Base-by-base conservation (phyloP, 2,113 vertebrate species). In the Silurus asotus region DNA sequence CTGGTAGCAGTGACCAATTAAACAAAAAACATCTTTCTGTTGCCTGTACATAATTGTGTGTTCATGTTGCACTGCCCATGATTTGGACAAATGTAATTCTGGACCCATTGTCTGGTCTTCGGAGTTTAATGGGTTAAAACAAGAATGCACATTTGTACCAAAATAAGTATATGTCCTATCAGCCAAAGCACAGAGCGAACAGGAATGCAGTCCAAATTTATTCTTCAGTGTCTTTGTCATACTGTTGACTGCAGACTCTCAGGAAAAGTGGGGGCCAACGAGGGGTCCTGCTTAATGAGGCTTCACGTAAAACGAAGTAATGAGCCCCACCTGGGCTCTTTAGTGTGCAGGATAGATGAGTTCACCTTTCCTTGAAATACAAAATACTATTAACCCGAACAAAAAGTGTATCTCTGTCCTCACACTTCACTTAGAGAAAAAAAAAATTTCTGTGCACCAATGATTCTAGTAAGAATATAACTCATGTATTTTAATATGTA, bases 211-310 rank as follows among this genome's bases (percentile, higher is more conserved):
- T 69, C n/a, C 13, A 69, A 62, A 67, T 65, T 67, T 65, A 75
- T 64, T 17, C 28, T 83, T 87, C 80, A 87, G 59, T 83, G 45
- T 58, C 67, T 81, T 74, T 25, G 72, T 87, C 80, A 87, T 67
- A 83, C 20, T 77, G 86, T 58, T 86, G 78, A 72, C 70, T 67
- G 61, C 59, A 87, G 80, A 64, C 72, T 87, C 86, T 82, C 70
- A 77, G 81, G 70, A 65, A 76, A 76, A 56, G 49, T 75, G 72
- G 15, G 80, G 79, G 80, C 70, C 86, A 87, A 58, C 20, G 10
- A 87, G 86, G 86, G 81, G 80, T 87, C 86, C 80, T 87, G 81
- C 70, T 87, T 87, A 87, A 87, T 87, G 86, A 87, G 86, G 80
- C 80, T 87, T 87, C 72, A 87, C 86, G 80, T 82, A 87, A 37